These are phyloP conservation scores for Nebria ingens DNA, from an alignment of 1,140 invertebrate species.

Conservation along the genomic window DNA sequence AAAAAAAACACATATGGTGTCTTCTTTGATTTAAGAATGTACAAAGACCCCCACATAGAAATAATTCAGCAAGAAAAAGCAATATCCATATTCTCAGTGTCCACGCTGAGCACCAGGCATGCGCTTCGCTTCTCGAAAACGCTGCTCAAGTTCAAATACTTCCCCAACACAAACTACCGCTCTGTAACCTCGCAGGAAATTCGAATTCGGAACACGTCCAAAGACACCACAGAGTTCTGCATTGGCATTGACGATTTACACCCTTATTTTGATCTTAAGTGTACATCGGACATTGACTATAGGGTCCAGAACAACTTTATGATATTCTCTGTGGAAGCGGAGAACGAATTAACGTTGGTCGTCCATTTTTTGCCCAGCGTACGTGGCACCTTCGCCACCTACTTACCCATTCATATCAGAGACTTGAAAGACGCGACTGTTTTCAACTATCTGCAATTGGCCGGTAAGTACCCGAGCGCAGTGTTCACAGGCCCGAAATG, in stretches of 20 bases:
- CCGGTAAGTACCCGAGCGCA: background rate
- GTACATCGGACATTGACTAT: background rate
- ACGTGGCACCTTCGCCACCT: background rate
- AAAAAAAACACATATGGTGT: too few relatives aligned
- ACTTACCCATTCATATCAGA: slow-evolving; percentile 13
- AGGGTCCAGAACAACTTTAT: slow-evolving; percentile 2
- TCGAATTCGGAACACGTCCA: slow-evolving; percentile 13
- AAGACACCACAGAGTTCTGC: slow-evolving; percentile 10
- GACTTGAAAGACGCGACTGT: background rate
- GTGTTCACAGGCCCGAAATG: background rate
- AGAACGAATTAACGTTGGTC: slow-evolving; percentile 13
- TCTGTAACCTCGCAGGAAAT: slow-evolving; percentile 11
- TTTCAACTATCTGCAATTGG: background rate
- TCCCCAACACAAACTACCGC: slow-evolving; percentile 3
- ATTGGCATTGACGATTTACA: slow-evolving; percentile 15
- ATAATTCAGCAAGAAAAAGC: too few relatives aligned
- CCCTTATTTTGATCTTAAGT: slow-evolving; percentile 2
- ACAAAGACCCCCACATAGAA: background rate
- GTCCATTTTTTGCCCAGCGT: background rate
- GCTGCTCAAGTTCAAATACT: slow-evolving; percentile 13
- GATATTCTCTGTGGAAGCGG: slow-evolving; percentile 9
- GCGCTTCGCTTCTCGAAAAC: slow-evolving; percentile 4
- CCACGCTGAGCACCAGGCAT: slow-evolving; percentile 12
- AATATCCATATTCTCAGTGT: slow-evolving; percentile 9
- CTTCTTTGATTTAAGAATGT: background rate